These are phyloP conservation scores for Virgularia gustaviana DNA, from an alignment of 92 coral and sea anemone species.

Conservation along the genomic window DNA sequence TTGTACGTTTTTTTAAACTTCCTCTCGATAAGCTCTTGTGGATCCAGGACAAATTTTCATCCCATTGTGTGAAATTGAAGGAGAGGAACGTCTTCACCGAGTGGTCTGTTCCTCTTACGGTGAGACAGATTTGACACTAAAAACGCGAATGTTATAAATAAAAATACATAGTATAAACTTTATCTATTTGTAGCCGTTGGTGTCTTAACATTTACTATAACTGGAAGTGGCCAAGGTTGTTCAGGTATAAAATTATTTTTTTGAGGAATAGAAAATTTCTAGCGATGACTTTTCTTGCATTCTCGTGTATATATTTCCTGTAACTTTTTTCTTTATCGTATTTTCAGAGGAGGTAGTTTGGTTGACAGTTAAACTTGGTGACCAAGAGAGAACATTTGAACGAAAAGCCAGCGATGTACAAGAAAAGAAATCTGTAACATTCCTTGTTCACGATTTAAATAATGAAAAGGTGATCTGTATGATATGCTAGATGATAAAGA, in stretches of 20 bases:
- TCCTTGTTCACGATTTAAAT: slow-evolving; percentile 69
- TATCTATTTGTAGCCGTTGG: slow-evolving; percentile 60
- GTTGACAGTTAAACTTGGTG: slow-evolving; percentile 69
- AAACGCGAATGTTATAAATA: not conserved
- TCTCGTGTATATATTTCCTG: not conserved
- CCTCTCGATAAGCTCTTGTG: slow-evolving; percentile 77
- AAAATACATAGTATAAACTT: too few relatives aligned
- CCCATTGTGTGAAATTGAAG: slow-evolving; percentile 69
- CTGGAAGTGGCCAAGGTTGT: slow-evolving; percentile 72
- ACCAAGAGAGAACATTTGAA: slow-evolving; percentile 75
- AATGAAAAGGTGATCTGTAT: slow-evolving; percentile 64
- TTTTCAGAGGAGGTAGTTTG: slow-evolving; percentile 69
- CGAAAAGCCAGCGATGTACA: slow-evolving; percentile 67
- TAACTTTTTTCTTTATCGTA: not conserved
- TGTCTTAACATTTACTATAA: slow-evolving; percentile 62
- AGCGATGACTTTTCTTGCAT: not conserved
- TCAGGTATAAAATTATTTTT: too few relatives aligned
- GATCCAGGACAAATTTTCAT: slow-evolving; percentile 87
- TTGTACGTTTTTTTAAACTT: not conserved
- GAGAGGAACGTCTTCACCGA: slow-evolving; percentile 67
- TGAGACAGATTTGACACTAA: slow-evolving; percentile 11
- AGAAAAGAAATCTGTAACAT: slow-evolving; percentile 67
- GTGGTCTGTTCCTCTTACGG: slow-evolving; percentile 78
- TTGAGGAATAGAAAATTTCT: not conserved
- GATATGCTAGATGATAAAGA: not conserved